These are phyloP conservation scores for Cheilosia grossa DNA, from an alignment of 2,888 invertebrate species.

Conservation along the genomic window DNA sequence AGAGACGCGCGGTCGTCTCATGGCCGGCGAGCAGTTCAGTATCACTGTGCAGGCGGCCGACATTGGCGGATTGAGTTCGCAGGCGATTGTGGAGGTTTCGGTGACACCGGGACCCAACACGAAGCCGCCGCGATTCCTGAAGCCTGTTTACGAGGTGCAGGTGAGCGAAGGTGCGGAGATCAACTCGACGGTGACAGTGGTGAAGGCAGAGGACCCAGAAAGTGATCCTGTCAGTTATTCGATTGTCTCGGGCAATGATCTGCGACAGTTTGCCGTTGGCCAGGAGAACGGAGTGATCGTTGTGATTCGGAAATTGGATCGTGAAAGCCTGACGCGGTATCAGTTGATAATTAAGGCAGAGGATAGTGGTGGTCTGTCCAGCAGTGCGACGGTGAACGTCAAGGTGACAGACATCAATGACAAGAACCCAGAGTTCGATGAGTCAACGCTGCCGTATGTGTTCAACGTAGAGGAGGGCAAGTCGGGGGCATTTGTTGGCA, in stretches of 20 bases:
- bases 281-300: conserved; percentile 94
- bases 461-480: conserved; percentile 92
- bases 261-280: conserved; percentile 94
- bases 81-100: conserved; percentile 93
- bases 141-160: conserved; percentile 92
- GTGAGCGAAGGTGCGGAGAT: conserved; percentile 95
- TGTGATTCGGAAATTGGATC: conserved; percentile 92
- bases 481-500: conserved; percentile 87
- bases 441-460: conserved; percentile 88
- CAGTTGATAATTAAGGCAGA: conserved; percentile 94
- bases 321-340: conserved; percentile 94
- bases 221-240: conserved; percentile 93
- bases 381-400: conserved; percentile 93
- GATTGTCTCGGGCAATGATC: conserved; percentile 93
- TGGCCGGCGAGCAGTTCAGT: conserved; percentile 94
- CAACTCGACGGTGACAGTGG: conserved; percentile 92
- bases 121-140: conserved; percentile 91
- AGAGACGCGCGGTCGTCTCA: conserved; percentile 90
- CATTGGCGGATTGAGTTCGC: conserved; percentile 90
- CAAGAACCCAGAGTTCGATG: conserved; percentile 94
- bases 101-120: conserved; percentile 93
- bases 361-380: conserved; percentile 92
- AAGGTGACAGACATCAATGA: conserved; percentile 96
- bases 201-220: conserved; percentile 94
- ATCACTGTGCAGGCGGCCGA: conserved; percentile 93